phyloP scores from a whole-genome alignment of 2,888 invertebrate species.

The Sesia apiformis region DNA sequence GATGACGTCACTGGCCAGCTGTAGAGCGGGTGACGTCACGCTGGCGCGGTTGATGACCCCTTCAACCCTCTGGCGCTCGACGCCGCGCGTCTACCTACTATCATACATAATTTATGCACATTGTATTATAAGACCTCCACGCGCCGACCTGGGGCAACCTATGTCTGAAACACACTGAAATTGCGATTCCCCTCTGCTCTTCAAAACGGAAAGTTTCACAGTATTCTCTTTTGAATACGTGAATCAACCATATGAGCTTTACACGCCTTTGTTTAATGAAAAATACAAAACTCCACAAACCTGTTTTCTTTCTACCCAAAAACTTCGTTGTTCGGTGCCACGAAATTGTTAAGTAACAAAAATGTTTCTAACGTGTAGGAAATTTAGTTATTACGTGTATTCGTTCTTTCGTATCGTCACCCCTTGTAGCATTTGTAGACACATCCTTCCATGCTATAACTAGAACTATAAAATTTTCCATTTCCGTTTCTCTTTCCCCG shows the following conservation, averaged over 20 bases:
- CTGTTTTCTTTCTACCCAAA: no score
- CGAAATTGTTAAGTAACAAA: no score
- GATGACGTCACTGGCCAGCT: constrained; percentile 59
- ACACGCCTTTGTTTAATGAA: neutral
- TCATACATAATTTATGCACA: constrained; percentile 55
- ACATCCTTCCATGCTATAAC: no score
- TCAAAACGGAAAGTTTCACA: neutral
- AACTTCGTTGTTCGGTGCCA: no score
- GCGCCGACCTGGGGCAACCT: constrained; percentile 64
- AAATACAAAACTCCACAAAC: neutral
- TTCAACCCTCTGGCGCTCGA: constrained; percentile 43
- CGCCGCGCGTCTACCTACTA: constrained; percentile 35
- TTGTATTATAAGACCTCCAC: constrained; percentile 34
- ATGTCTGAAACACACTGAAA: constrained; percentile 5
- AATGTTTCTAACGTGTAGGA: no score
- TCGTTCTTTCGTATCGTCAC: no score
- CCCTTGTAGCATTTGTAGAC: no score
- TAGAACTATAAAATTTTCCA: neutral
- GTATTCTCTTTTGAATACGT: neutral
- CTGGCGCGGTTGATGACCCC: constrained; percentile 55
- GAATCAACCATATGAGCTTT: neutral
- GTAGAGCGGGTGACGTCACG: constrained; percentile 70
- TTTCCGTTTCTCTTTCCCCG: constrained; percentile 3
- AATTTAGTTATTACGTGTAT: no score
- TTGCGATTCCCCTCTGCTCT: neutral